Evolutionary conservation across 2,797 vertebrate species (phyloP), one percentile per base, ranked within the genome.

Genomic region (Pterois miles): DNA sequence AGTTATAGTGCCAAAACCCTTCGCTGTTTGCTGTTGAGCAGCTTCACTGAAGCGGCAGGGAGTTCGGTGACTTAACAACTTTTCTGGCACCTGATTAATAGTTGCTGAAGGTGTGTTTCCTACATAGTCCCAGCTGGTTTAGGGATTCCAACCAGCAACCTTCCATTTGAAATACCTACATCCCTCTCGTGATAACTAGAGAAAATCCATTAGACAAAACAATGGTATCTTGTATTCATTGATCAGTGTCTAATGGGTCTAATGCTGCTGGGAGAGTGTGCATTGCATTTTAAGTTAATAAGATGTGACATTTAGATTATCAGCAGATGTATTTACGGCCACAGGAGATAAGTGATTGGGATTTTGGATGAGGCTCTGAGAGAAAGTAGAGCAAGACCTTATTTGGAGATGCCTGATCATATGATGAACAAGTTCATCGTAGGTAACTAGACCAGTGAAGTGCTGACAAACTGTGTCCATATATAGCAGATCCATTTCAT

Each of bases 261-360:
- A 71, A 80, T 83, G 88, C 75, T 83, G 87, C 71, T 76, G 67
- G 78, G 85, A 81, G 78, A 80, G 76, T 74, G 25, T 69, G 80
- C 54, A 70, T 66, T 72, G 58, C 76, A 63, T 88, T 90, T 82
- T 76, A 78, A 82, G 64, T 87, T 91, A 90, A 92, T 90, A 83
- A 76, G 81, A 89, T 87, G 88, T 89, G 85, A 80, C 90, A 88
- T 87, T 87, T 77, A 73, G 88, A 92, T 92, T 89, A 92, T 92
- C 83, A 88, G 86, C 87, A 89, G 88, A 89, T 92, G 74, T 87
- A 86, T 89, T 90, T 89, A 89, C 69, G 83, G 71, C 82, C 76
- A 65, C 67, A 65, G 74, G 64, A 93, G 89, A 91, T 90, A 85
- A 92, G 71, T 81, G 84, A 89, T 88, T 80, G 68, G 62, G 82